These are phyloP conservation scores for Nasonia giraulti DNA, from an alignment of 1,140 invertebrate genomes.

Conservation along the genomic window DNA sequence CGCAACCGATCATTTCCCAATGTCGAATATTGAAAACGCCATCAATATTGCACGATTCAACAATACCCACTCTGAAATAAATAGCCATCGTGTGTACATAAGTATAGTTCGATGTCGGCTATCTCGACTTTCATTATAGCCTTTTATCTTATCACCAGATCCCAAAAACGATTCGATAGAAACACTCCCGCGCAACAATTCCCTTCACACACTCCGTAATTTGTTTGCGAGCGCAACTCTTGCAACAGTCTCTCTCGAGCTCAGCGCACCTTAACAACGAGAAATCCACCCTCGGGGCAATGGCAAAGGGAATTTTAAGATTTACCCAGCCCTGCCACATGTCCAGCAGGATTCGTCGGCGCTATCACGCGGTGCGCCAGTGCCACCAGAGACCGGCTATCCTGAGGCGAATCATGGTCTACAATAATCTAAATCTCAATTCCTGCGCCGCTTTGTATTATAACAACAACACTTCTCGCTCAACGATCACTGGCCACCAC, in stretches of 20 bases:
- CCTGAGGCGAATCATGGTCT: background rate
- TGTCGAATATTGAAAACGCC: too few relatives aligned
- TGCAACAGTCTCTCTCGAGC: background rate
- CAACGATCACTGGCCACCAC: background rate
- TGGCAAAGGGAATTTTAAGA: background rate
- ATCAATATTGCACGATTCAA: too few relatives aligned
- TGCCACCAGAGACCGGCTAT: background rate
- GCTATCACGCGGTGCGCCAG: conserved; percentile 3
- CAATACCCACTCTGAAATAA: too few relatives aligned
- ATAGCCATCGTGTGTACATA: too few relatives aligned
- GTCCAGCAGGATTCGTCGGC: conserved; percentile 1
- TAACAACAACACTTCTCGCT: background rate
- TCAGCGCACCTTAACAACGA: background rate
- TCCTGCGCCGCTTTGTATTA: background rate
- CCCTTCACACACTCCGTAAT: too few relatives aligned
- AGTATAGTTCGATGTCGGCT: too few relatives aligned
- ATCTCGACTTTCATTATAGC: too few relatives aligned
- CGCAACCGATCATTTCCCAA: too few relatives aligned
- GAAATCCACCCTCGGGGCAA: background rate
- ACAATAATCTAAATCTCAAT: background rate
- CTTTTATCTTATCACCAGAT: too few relatives aligned
- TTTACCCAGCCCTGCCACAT: conserved; percentile 39
- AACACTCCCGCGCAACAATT: too few relatives aligned
- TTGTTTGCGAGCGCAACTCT: too few relatives aligned
- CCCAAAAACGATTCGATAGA: too few relatives aligned